phyloP scores from a whole-genome alignment of 2,797 vertebrate species.

The Spea hammondii region DNA sequence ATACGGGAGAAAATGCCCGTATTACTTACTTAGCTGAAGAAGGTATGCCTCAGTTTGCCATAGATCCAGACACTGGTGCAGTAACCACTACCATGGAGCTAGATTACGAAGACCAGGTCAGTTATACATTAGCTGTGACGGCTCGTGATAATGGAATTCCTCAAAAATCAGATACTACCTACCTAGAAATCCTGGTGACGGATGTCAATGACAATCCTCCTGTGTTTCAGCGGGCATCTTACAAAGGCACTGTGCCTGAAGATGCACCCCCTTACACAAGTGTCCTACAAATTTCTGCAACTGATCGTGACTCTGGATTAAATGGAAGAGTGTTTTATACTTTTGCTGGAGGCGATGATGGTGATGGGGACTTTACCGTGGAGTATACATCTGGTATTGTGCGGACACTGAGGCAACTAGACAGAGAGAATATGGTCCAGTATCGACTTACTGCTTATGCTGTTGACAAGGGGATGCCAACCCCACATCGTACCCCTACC shows the following conservation, averaged over 20 bases:
- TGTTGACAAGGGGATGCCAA: conserved; percentile 87
- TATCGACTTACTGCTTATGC: conserved; percentile 83
- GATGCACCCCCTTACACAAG: conserved; percentile 92
- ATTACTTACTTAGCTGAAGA: conserved; percentile 97
- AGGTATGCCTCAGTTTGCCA: conserved; percentile 94
- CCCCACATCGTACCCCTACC: conserved; percentile 75
- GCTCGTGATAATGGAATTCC: conserved; percentile 94
- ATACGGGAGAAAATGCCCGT: conserved; percentile 89
- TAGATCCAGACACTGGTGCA: conserved; percentile 81
- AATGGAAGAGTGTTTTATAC: conserved; percentile 93
- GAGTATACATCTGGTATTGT: conserved; percentile 94
- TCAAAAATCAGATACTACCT: conserved; percentile 95
- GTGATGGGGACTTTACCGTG: conserved; percentile 91
- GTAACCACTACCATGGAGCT: conserved; percentile 91
- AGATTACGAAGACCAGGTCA: conserved; percentile 95
- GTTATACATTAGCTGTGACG: conserved; percentile 92
- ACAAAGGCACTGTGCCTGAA: conserved; percentile 85
- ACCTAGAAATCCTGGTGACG: conserved; percentile 92
- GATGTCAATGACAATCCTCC: conserved; percentile 94
- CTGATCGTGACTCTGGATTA: conserved; percentile 86
- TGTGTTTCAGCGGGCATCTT: conserved; percentile 84
- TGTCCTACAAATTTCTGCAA: conserved; percentile 89
- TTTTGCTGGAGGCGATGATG: conserved; percentile 90
- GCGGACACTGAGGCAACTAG: conserved; percentile 84
- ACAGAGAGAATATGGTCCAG: conserved; percentile 86